Base-by-base conservation (phyloP, 2,888 invertebrate species). In the Drosophila anceps region DNA sequence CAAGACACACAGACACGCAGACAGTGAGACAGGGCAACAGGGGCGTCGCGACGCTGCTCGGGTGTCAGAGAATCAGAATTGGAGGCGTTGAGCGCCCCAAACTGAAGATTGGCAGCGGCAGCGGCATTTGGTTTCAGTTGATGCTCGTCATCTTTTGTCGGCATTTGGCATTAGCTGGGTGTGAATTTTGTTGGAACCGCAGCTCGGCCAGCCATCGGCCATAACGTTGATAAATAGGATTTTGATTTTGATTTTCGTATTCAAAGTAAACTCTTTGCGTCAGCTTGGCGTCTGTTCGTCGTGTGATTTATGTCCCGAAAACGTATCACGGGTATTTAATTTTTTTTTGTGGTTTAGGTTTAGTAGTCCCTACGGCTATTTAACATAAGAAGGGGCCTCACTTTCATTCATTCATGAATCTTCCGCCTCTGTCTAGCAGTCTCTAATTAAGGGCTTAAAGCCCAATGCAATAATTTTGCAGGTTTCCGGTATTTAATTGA, bases 401-500 rank as follows among this genome's bases (percentile, higher is more conserved):
- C 69, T 69, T 78, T 75, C 88, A 73, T 50, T 33, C 54, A 35
- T 50, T 50, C 54, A 35, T 66, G 59, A 68, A 64, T 60, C 64
- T 41, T 54, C 41, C 29, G 43, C 51, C 31, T 18, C 50, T 48
- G 55, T 50, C 61, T 24, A 31, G 58, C 68, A 55, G 68, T 58
- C 33, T 73, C 70, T 86, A 90, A 90, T 89, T 90, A 89, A 81
- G 77, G 91, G 90, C 80, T 89, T 90, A 84, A 55, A 60, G 27
- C 58, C 55, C 72, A 81, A 84, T 88, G 79, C 88, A 84, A 88
- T 90, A 84, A 90, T 90, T 90, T 88, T 65, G 76, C 76, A 59
- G 75, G 76, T 82, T 90, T 89, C 91, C 89, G 88, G 90, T 73
- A 64, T 74, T 86, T 79, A 85, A 89, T 90, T 90, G 88, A 76